Base-by-base conservation (phyloP, 2,888 invertebrate genomes). In the Scaptomyza caliginosa region DNA sequence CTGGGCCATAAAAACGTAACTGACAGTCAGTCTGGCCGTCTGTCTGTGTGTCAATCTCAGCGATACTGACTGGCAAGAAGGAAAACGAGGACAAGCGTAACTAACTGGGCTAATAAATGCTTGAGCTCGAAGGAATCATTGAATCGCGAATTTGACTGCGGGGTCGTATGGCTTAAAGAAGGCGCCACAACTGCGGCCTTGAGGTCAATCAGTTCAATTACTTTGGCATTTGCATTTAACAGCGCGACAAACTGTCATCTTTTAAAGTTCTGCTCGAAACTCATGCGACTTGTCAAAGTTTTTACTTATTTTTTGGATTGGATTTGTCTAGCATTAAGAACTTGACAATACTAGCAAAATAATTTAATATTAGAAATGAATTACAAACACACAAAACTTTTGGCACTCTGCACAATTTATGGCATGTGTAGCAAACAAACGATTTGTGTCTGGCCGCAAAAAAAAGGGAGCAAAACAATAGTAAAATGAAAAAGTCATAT, bases 181-280 rank as follows among this genome's bases (percentile, higher is more conserved):
- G 60, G 80, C 78, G 8, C 43, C 43, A 45, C 79, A 79, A 21
- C 28, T 79, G 77, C 62, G 82, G 79, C 68, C 34, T 38, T 65
- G 77, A 67, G 82, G 77, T 80, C 79, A 79, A 80, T 79, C 79
- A 59, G 56, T 50, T 69, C 79, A 79, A 80, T 80, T 82, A 79
- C 66, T 71, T 66, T 60, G 39, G 46, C 55, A 38, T 54, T 63
- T 65, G 11, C 24, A 45, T 34, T 48, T 32, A 19, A 26, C 17
- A 38, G 49, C 43, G 2, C 11, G 6, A 8, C 7, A 10, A 10
- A 7, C 6, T 36, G 34, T 0, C 17, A 8, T 13, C 13, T 24
- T 26, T 17, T 6, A 30, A 24, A 13, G 23, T 10, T 32, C 11
- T 26, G 28, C 19, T 8, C 13, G 10, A 7, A 30, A 46, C 30